Conservation (phyloP, 2,113 vertebrate species). For the Phyllopteryx taeniolatus region DNA sequence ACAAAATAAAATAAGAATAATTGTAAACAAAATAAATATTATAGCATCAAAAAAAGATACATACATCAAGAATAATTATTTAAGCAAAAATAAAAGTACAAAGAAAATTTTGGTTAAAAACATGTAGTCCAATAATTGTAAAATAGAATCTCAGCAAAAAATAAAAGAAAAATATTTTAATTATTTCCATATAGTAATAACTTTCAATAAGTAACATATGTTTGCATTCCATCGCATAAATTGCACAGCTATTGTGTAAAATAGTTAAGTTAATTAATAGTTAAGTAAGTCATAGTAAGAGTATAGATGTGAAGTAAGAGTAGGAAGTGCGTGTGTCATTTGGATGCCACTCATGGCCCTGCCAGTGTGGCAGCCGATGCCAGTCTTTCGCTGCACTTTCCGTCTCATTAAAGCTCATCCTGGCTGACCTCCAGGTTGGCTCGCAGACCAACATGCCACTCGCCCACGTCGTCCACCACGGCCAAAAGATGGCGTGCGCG, state of each 20-base stretch:
- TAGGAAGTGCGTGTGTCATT: background rate
- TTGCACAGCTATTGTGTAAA: background rate
- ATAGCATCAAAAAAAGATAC: no score
- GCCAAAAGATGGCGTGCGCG: slow-evolving; percentile 46
- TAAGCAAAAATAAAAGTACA: no score
- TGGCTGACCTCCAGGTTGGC: slow-evolving; percentile 64
- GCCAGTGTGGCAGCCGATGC: background rate
- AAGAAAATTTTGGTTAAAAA: background rate
- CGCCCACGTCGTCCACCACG: slow-evolving; percentile 8
- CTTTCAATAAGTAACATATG: no score
- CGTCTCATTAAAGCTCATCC: slow-evolving; percentile 54
- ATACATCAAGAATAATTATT: no score
- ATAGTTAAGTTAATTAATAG: background rate
- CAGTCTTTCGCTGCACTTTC: slow-evolving; percentile 28
- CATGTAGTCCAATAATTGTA: background rate
- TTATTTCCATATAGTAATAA: background rate
- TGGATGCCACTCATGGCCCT: background rate
- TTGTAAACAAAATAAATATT: no score
- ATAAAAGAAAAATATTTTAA: background rate
- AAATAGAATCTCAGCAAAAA: background rate
- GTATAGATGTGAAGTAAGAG: background rate
- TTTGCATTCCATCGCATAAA: no score
- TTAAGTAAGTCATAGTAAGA: background rate
- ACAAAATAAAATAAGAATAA: no score
- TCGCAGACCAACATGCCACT: slow-evolving; percentile 34